Percentiles rank a stretch among this genome's conserved stretches.
Conservation (phyloP, 2,797 vertebrate species). For the Hippoglossus hippoglossus region DNA sequence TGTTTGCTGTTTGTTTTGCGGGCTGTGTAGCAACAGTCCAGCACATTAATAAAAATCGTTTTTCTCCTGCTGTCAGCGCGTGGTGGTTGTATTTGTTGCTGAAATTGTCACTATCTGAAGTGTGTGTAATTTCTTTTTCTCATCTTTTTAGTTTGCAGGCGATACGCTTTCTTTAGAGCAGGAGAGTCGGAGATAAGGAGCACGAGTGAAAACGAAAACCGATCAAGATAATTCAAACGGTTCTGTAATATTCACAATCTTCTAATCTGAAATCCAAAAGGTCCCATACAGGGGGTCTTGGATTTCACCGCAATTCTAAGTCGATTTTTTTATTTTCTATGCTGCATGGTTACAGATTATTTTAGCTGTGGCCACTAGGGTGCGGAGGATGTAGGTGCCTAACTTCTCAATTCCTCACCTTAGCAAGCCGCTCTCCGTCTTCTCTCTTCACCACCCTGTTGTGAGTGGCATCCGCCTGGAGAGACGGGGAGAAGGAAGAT, state of each 20-base stretch:
- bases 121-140: not conserved
- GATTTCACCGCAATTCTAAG: not conserved
- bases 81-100: constrained; percentile 16
- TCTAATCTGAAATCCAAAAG: not conserved
- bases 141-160: constrained; percentile 24
- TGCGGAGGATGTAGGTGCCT: not conserved
- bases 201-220: not conserved
- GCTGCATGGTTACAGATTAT: not conserved
- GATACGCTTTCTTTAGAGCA: constrained; percentile 15
- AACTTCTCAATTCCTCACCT: constrained; percentile 78
- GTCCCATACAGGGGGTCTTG: not conserved
- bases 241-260: not conserved
- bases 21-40: constrained; percentile 2
- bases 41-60: constrained; percentile 12
- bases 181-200: constrained; percentile 11
- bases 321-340: not conserved
- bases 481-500: constrained; percentile 26
- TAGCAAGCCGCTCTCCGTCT: constrained; percentile 93
- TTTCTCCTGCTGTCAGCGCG: constrained; percentile 10
- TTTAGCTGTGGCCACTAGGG: too few species aligned
- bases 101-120: constrained; percentile 18
- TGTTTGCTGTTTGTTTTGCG: constrained; percentile 31
- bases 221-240: not conserved
- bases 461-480: constrained; percentile 91
- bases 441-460: constrained; percentile 92